Base-by-base conservation (phyloP, 2,888 invertebrate species). In the Zootermopsis nevadensis region DNA sequence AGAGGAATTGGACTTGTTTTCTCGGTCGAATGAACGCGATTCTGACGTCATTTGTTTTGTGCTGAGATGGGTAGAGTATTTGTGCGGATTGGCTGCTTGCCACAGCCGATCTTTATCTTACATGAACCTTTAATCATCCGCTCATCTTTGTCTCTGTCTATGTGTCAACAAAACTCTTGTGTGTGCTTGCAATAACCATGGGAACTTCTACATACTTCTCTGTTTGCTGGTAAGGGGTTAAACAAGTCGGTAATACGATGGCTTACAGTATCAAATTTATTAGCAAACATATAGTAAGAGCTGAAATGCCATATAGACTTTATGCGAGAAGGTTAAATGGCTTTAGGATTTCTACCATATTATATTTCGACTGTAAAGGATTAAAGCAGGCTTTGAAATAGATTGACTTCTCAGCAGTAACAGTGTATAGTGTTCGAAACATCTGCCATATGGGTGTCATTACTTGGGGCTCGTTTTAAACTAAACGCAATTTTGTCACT, bases 21-120 rank as follows among this genome's bases (percentile, higher is more conserved):
- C 79, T 79, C 79, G 79, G 79, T 79, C 60, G 79, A 60, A 79
- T 79, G 79, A 79, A 60, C 60, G 79, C 55, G 60, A 35, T 79
- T 35, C 60, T 79, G 79, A 79, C 79, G 79, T 79, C 79, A 79
- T 79, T 79, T 79, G 79, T 79, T 79, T 79, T 60, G 60, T 60
- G 79, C 60, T 35, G 60, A 79, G 77, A 48, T 77, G 77, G 53
- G 53, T 31, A 77, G 60, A 60, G 79, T 79, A 79, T 79, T 79
- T 79, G 79, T 79, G 60, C 79, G 60, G 79, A 60, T 60, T 79
- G 79, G 79, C 79, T 60, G 31, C 27, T 79, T 79, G 79, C 79
- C 79, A 79, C 33, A 60, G 10, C 24, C 60, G 53, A 55, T 33
- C 60, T 60, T 60, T 79, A 60, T 79, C 74, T 74, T 38, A 38